Conservation (phyloP, 2,113 vertebrate genomes). For the human (Homo sapiens) region GRCh38 chr3:153850001-153850500, state of each 20-base stretch:
- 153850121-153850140: background rate
- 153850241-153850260: background rate
- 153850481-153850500: background rate
- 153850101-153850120: background rate
- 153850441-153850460: conserved; percentile 28
- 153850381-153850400: background rate
- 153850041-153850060: no score
- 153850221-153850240: background rate
- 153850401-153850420: background rate
- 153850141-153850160: background rate
- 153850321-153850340: background rate
- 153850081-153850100: background rate
- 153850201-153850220: background rate
- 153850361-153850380: background rate
- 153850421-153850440: background rate
- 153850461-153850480: background rate
- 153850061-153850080: background rate
- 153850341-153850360: background rate
- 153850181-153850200: background rate
- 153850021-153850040: background rate
- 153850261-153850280: background rate
- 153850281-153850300: background rate
- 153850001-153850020: background rate
- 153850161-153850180: background rate
- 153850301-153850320: background rate